These are phyloP conservation scores for Orientallactaga bullata DNA, from an alignment of 2,113 vertebrate species.

Conservation along the genomic window DNA sequence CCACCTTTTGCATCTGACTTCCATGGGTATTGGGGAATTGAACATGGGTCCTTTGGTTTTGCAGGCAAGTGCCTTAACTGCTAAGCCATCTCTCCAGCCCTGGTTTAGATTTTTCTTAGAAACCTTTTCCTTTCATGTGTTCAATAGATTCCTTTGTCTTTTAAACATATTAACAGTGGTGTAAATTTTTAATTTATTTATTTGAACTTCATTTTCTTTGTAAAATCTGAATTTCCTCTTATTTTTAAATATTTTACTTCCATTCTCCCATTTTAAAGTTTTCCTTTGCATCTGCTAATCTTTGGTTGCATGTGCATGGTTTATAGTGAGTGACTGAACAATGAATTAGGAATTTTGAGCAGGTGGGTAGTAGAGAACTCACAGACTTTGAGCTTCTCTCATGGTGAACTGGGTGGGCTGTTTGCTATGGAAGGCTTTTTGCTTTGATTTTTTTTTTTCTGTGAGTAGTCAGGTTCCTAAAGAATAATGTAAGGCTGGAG, in stretches of 20 bases:
- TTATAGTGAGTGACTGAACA: neutral
- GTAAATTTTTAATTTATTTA: conserved; percentile 9
- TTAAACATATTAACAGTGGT: neutral
- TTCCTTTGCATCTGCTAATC: neutral
- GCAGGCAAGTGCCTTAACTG: too few relatives aligned
- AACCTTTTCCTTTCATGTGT: neutral
- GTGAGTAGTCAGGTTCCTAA: too few relatives aligned
- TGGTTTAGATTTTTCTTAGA: neutral
- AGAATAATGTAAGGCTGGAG: too few relatives aligned
- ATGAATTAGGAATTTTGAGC: neutral
- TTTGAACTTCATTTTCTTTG: conserved; percentile 3
- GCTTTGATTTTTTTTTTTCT: too few relatives aligned
- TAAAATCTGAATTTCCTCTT: neutral
- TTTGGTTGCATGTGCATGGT: neutral
- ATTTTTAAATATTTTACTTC: too few relatives aligned
- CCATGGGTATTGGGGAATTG: too few relatives aligned
- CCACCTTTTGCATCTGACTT: too few relatives aligned
- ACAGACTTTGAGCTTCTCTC: neutral
- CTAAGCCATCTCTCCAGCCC: too few relatives aligned
- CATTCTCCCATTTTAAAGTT: neutral
- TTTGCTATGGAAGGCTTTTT: neutral
- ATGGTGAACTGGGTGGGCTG: neutral
- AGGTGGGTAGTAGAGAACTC: neutral
- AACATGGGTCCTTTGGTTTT: too few relatives aligned
- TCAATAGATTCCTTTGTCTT: neutral